Conservation (phyloP, 2,113 vertebrate species). For the Agelaius phoeniceus region DNA sequence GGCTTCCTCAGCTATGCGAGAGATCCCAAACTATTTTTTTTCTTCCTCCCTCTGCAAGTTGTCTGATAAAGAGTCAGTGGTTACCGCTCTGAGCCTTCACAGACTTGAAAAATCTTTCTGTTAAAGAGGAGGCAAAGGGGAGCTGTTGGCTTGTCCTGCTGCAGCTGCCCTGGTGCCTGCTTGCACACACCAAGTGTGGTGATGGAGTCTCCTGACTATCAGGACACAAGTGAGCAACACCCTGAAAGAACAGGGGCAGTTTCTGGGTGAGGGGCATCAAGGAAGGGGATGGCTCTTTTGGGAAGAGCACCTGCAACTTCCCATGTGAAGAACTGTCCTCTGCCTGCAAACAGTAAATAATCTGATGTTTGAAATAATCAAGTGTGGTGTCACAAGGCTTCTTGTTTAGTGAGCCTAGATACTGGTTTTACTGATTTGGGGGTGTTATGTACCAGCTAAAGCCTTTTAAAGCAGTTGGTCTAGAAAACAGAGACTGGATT, state of each 20-base stretch:
- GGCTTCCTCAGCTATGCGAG: neutral
- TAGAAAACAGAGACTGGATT: neutral
- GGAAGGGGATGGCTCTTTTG: accelerated
- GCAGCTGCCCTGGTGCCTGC: neutral
- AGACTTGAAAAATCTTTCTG: neutral
- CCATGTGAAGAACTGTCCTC: neutral
- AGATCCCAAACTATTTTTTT: neutral
- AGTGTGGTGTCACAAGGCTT: neutral
- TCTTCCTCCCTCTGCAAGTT: neutral
- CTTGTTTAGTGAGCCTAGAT: neutral
- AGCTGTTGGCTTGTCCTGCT: neutral
- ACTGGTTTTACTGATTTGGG: neutral
- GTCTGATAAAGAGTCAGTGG: neutral
- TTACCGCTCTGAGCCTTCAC: neutral
- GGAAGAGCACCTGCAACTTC: neutral
- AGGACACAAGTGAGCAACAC: accelerated
- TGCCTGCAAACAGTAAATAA: neutral
- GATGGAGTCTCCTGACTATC: accelerated
- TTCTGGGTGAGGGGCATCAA: neutral
- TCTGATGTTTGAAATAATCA: neutral
- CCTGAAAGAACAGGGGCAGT: accelerated
- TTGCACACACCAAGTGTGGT: accelerated
- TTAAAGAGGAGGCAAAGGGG: neutral
- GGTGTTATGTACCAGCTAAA: neutral
- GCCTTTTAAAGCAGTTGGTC: neutral